These are phyloP conservation scores for Cryptocephalus moraei DNA, from an alignment of 2,888 invertebrate genomes.

Conservation along the genomic window DNA sequence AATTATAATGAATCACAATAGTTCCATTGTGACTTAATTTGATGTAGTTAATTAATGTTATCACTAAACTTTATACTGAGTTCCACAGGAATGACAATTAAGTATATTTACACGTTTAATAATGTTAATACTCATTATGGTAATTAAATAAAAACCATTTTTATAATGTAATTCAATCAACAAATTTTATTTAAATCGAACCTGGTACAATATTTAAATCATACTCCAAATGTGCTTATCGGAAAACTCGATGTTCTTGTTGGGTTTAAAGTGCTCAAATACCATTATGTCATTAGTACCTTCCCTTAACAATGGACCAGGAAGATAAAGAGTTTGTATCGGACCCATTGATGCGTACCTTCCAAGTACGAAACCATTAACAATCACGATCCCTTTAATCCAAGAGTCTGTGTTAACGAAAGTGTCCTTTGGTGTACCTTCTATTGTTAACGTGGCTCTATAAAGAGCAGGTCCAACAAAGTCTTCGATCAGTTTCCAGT, in stretches of 20 bases:
- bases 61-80: no score
- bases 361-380: constrained; percentile 80
- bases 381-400: constrained; percentile 75
- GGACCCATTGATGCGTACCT: constrained; percentile 72
- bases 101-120: no score
- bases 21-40: no score
- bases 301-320: constrained; percentile 56
- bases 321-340: constrained; percentile 72
- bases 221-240: constrained; percentile 20
- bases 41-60: no score
- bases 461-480: constrained; percentile 56
- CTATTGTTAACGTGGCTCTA: constrained; percentile 39
- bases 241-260: constrained; percentile 20
- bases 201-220: constrained; percentile 2
- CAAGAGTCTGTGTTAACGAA: constrained; percentile 68
- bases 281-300: constrained; percentile 37
- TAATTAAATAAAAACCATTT: no score
- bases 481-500: constrained; percentile 46
- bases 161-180: no score
- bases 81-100: no score
- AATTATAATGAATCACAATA: no score
- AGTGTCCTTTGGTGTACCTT: constrained; percentile 55
- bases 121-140: no score
- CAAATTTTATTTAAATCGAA: background rate
- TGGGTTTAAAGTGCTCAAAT: constrained; percentile 32